Conservation (phyloP, 2,113 vertebrate genomes). For the Lamprotornis superbus region DNA sequence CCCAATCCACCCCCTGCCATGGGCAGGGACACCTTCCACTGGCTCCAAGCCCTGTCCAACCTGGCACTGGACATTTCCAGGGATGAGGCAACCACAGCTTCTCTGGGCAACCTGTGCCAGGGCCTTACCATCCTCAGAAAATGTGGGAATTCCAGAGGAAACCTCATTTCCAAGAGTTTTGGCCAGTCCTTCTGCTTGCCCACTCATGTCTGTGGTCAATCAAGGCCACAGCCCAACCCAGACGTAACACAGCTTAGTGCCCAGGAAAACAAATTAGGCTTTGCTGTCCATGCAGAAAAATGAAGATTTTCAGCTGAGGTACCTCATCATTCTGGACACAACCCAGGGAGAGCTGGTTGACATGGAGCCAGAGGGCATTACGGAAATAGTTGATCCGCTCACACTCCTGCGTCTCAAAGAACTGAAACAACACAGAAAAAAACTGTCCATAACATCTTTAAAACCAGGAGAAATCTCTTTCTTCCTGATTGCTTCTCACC, state of each 20-base stretch:
- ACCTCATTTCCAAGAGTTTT: background rate
- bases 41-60: rapidly evolving
- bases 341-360: conserved; percentile 90
- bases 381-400: conserved; percentile 87
- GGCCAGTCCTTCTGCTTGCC: background rate
- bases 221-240: background rate
- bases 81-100: background rate
- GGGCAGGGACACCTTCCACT: background rate
- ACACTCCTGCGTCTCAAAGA: conserved; percentile 86
- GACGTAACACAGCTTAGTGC: background rate
- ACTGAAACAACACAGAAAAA: conserved; percentile 65
- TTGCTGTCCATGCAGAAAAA: background rate
- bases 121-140: background rate
- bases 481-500: background rate
- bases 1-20: rapidly evolving
- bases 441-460: background rate
- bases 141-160: background rate
- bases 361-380: conserved; percentile 88
- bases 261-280: background rate
- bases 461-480: rapidly evolving
- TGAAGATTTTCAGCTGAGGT: background rate
- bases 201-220: background rate
- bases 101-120: background rate
- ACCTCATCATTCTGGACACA: conserved; percentile 92
- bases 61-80: background rate